Percentiles rank a stretch among this genome's conserved stretches.
Evolutionary conservation across 2,888 invertebrate species (phyloP).

Genomic region (Dicycla oo): DNA sequence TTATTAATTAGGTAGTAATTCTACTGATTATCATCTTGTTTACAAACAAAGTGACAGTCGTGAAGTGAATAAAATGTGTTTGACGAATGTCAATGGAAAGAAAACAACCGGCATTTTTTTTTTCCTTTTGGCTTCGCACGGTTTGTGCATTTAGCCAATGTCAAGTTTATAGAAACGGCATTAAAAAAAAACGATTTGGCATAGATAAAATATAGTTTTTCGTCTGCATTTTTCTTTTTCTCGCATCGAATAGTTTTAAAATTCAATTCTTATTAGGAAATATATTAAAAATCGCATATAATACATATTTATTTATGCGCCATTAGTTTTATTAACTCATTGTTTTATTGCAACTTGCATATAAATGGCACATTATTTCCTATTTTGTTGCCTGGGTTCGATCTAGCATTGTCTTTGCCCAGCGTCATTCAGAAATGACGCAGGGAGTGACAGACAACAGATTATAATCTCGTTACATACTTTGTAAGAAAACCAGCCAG

Average conservation of each 20-base stretch:
- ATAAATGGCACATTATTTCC: conserved; percentile 41
- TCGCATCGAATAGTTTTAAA: neutral
- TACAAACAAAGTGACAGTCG: conserved; percentile 20
- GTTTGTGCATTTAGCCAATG: no score
- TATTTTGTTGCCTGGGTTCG: conserved; percentile 18
- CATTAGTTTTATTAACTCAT: conserved; percentile 45
- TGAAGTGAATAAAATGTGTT: conserved; percentile 6
- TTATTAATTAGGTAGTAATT: neutral
- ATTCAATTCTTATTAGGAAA: conserved; percentile 3
- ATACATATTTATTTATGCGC: conserved; percentile 1
- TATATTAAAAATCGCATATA: neutral
- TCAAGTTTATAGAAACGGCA: no score
- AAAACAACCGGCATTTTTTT: no score
- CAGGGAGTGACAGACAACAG: conserved; percentile 4
- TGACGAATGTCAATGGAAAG: neutral
- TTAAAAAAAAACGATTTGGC: neutral
- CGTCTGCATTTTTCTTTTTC: neutral
- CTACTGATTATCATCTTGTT: conserved; percentile 9
- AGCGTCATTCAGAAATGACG: conserved; percentile 22
- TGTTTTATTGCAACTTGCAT: conserved; percentile 44
- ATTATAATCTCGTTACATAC: neutral
- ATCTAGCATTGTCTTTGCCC: conserved; percentile 31
- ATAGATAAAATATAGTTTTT: neutral
- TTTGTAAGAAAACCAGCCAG: neutral
- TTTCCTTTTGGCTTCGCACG: no score